phyloP scores from a whole-genome alignment of 2,888 invertebrate species.

The Zelleria hepariella region DNA sequence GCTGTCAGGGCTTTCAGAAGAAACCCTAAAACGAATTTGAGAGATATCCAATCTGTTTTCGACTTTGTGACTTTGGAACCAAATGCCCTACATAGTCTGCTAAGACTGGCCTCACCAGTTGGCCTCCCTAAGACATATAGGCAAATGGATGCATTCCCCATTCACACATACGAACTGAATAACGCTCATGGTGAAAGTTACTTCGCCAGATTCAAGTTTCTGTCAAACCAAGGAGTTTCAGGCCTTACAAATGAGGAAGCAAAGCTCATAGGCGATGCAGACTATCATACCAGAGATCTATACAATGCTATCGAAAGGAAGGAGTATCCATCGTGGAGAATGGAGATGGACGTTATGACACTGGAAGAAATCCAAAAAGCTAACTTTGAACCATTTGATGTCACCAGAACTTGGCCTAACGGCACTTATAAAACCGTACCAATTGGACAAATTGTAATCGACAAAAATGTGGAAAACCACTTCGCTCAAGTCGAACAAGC shows the following conservation, averaged over 20 bases:
- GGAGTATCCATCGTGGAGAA: constrained; percentile 77
- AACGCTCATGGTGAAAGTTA: constrained; percentile 78
- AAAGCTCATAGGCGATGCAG: constrained; percentile 80
- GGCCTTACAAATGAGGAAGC: constrained; percentile 78
- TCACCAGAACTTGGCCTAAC: constrained; percentile 89
- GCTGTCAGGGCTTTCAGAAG: constrained; percentile 92
- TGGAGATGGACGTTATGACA: constrained; percentile 86
- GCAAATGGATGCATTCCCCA: constrained; percentile 91
- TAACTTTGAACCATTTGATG: constrained; percentile 87
- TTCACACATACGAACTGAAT: constrained; percentile 90
- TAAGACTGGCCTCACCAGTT: constrained; percentile 86
- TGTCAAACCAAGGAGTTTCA: constrained; percentile 88
- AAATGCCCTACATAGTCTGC: constrained; percentile 81
- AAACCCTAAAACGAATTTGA: constrained; percentile 87
- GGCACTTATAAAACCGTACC: constrained; percentile 82
- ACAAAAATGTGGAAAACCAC: constrained; percentile 86
- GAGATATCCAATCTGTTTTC: constrained; percentile 89
- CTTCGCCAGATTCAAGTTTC: constrained; percentile 91
- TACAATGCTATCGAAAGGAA: constrained; percentile 87
- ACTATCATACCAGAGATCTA: constrained; percentile 87
- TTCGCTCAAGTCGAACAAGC: constrained; percentile 88
- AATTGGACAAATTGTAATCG: constrained; percentile 84
- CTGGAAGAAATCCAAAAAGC: constrained; percentile 78
- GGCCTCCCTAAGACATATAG: constrained; percentile 92
- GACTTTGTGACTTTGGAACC: constrained; percentile 88